Percentiles rank a stretch among this genome's conserved stretches.
Conservation (phyloP, 2,113 vertebrate genomes). For the Rhabdornis inornatus region DNA sequence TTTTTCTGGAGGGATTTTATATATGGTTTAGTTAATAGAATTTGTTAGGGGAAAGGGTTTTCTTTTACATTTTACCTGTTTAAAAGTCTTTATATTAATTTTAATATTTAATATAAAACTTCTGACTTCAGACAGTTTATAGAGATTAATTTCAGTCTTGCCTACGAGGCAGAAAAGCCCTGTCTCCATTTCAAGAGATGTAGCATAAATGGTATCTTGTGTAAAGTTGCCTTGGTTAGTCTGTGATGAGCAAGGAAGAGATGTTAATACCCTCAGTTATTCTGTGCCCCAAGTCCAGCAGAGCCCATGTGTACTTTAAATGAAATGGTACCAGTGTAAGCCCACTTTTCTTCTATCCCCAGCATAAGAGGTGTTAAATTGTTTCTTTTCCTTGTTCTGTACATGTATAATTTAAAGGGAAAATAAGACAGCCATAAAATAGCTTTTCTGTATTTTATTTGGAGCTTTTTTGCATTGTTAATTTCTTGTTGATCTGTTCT, state of each 20-base stretch:
- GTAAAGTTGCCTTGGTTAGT: background rate
- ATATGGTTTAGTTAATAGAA: background rate
- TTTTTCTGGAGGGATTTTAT: conserved; percentile 25
- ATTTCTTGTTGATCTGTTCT: background rate
- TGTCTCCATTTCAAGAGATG: background rate
- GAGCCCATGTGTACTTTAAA: background rate
- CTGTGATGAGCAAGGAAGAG: background rate
- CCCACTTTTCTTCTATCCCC: background rate
- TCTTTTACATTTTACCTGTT: background rate
- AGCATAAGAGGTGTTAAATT: background rate
- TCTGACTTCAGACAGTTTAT: background rate
- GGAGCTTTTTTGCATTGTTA: background rate
- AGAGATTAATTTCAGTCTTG: background rate
- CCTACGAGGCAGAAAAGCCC: conserved; percentile 28
- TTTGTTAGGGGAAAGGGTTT: background rate
- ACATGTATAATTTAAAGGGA: background rate
- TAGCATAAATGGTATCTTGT: background rate
- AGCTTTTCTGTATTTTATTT: background rate
- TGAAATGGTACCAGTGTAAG: background rate
- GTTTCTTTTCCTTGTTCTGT: background rate
- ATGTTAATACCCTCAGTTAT: background rate
- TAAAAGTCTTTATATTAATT: conserved; percentile 1
- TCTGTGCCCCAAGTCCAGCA: background rate
- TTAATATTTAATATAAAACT: conserved; percentile 38
- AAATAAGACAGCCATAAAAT: background rate